These are phyloP conservation scores for Lampris megalopsis DNA, from an alignment of 2,113 vertebrate genomes.

Conservation along the genomic window DNA sequence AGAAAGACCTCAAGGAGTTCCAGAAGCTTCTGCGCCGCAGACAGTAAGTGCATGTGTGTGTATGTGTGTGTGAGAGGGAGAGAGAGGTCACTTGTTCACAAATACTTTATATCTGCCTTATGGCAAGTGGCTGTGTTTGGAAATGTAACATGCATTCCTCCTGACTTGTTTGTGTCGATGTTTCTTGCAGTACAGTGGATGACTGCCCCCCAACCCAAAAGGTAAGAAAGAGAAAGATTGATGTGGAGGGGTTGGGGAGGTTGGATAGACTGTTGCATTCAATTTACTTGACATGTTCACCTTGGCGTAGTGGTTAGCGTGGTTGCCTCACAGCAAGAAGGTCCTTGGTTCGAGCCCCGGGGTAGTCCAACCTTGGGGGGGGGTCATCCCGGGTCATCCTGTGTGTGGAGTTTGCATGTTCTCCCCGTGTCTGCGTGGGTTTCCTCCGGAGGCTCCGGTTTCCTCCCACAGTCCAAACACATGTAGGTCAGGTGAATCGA, in stretches of 20 bases:
- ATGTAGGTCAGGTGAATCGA: too few species aligned
- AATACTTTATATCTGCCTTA: too few species aligned
- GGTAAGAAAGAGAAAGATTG: conserved; percentile 52
- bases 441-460: too few species aligned
- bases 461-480: too few species aligned
- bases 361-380: too few species aligned
- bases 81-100: too few species aligned
- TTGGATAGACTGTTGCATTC: not conserved
- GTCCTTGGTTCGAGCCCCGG: too few species aligned
- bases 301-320: too few species aligned
- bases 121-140: not conserved
- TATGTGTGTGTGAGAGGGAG: not conserved
- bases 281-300: not conserved
- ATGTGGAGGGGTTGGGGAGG: not conserved
- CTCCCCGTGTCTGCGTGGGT: too few species aligned
- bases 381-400: too few species aligned
- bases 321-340: too few species aligned
- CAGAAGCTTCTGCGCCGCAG: conserved; percentile 96
- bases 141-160: not conserved
- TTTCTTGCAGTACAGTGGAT: conserved; percentile 90
- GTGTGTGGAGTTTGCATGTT: too few species aligned
- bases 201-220: conserved; percentile 93
- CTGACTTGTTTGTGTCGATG: conserved; percentile 22
- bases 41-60: conserved; percentile 86
- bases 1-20: conserved; percentile 97